Percentiles rank a stretch among this genome's conserved stretches.
phyloP scores from a whole-genome alignment of 2,797 vertebrate species.

The Sternarchorhynchus goeldii region DNA sequence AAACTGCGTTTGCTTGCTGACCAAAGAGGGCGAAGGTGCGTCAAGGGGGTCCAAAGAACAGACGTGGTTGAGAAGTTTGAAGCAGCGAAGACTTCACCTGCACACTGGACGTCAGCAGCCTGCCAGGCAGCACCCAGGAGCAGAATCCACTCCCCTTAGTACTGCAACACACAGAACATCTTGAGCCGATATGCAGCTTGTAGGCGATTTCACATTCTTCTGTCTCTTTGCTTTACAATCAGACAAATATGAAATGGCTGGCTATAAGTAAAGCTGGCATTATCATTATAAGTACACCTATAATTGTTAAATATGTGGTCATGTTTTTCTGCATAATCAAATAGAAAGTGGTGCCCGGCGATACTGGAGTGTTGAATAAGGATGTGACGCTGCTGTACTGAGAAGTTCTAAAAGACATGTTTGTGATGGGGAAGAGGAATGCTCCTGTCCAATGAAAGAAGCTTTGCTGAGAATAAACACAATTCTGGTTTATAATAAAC shows the following conservation, averaged over 20 bases:
- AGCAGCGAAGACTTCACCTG: slow-evolving; percentile 52
- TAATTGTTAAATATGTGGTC: not conserved
- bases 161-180: slow-evolving; percentile 47
- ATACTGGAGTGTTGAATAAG: not conserved
- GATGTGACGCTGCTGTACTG: not conserved
- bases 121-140: slow-evolving; percentile 29
- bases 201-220: slow-evolving; percentile 4
- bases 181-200: slow-evolving; percentile 22
- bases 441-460: not conserved
- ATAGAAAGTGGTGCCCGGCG: too few species aligned
- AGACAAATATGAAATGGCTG: not conserved
- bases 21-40: slow-evolving; percentile 15
- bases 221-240: slow-evolving; percentile 3
- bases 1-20: slow-evolving; percentile 22
- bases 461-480: not conserved
- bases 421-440: not conserved
- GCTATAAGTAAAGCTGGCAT: not conserved
- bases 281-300: not conserved
- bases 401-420: not conserved
- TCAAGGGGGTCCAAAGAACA: slow-evolving; percentile 42
- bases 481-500: too few species aligned
- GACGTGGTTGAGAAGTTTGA: slow-evolving; percentile 39
- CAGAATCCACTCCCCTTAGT: slow-evolving; percentile 46
- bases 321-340: too few species aligned
- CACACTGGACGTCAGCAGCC: slow-evolving; percentile 56